Percentiles rank a stretch among this genome's conserved stretches.
phyloP scores from a whole-genome alignment of 2,797 vertebrate species.

The Microctenopoma lineatum region DNA sequence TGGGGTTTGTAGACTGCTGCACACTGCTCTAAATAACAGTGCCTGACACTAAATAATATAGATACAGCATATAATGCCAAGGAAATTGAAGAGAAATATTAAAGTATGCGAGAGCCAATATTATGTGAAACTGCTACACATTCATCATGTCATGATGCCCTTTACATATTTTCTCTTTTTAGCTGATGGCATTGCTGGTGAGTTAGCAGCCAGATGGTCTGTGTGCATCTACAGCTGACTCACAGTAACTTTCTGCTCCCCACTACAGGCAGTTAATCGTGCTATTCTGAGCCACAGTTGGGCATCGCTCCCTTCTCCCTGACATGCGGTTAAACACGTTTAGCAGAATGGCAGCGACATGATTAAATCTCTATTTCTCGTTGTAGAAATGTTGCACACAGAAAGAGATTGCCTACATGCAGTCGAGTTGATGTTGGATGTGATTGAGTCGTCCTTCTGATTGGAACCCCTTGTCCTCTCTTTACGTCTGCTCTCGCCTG shows the following conservation, averaged over 20 bases:
- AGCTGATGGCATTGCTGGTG: slow-evolving; percentile 43
- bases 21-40: too few relatives aligned
- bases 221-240: slow-evolving; percentile 68
- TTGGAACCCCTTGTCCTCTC: slow-evolving; percentile 38
- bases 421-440: slow-evolving; percentile 53
- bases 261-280: slow-evolving; percentile 55
- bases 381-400: slow-evolving; percentile 46
- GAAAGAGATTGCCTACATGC: slow-evolving; percentile 51
- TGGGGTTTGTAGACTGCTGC: too few relatives aligned
- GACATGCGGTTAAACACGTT: slow-evolving; percentile 37
- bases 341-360: slow-evolving; percentile 43
- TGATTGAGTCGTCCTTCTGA: slow-evolving; percentile 76
- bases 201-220: slow-evolving; percentile 64
- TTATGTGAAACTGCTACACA: slow-evolving; percentile 37
- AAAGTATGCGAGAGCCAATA: slow-evolving; percentile 17
- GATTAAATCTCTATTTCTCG: slow-evolving; percentile 66
- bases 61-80: too few relatives aligned
- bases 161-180: slow-evolving; percentile 51
- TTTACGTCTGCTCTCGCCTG: slow-evolving; percentile 30
- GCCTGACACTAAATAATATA: too few relatives aligned
- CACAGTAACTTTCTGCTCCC: slow-evolving; percentile 56
- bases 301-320: slow-evolving; percentile 37
- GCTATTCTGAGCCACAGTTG: slow-evolving; percentile 62
- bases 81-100: too few relatives aligned
- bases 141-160: slow-evolving; percentile 47